Base-by-base conservation (phyloP, 2,113 vertebrate species). In the Philantomba maxwellii region DNA sequence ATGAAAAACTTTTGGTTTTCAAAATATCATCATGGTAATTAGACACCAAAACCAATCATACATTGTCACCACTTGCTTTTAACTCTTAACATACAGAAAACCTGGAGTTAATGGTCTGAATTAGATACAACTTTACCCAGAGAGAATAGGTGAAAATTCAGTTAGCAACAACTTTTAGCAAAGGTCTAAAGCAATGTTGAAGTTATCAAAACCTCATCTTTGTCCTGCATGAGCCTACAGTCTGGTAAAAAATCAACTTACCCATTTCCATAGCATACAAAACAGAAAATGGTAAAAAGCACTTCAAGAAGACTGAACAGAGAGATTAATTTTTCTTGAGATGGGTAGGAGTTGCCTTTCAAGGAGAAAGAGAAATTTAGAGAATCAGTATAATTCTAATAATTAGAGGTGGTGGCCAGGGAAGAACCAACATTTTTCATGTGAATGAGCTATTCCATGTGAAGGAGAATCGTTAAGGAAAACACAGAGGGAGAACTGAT, bases 11-110 rank as follows among this genome's bases (percentile, higher is more conserved):
- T 93, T 60, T 94, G 6, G 28, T 30, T 93, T 88, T 47, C 83
- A 92, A 96, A 77, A 51, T 64, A 58, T 62, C 43, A 94, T 81
- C 45, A 39, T 13, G 36, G 21, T 77, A 84, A 87, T 89, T 39
- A 66, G 7, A 75, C 77, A 89, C 25, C n/a, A 97, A 91, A 33
- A 5, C 11, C 17, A 86, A n/a, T 43, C 15, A 83, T 47, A 47
- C 12, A 77, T 81, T 88, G 95, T 87, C 43, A 83, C 25, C n/a
- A 83, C 30, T 82, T 93, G 10, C 10, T 77, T 98, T 95, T 60
- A 2, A 75, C 7, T 87, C 7, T 92, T 39, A 62, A 45, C 28
- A 83, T n/a, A 89, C 14, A 95, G 15, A 82, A 92, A 94, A 83
- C 36, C 23, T 83, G n/a, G 81, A 93, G 36, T 80, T 78, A 16